Evolutionary conservation across 1,140 invertebrate species (phyloP).

Genomic region (Stratiolaelaps scimitus): DNA sequence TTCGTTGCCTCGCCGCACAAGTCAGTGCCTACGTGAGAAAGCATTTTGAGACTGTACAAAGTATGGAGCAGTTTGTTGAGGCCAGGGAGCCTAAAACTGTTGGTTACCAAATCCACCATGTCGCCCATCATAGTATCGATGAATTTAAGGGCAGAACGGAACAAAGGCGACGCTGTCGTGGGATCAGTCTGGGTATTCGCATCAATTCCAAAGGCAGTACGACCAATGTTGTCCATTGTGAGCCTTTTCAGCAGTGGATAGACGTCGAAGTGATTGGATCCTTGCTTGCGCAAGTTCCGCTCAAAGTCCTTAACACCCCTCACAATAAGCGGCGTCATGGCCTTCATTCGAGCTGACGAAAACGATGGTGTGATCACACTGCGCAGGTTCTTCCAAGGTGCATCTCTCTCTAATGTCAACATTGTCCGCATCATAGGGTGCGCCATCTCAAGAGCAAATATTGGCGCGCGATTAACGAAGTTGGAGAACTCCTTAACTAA

Average conservation of each 20-base stretch:
- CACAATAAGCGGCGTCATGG: constrained; percentile 12
- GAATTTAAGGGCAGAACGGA: neutral
- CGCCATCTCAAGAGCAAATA: neutral
- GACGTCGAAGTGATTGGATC: constrained; percentile 6
- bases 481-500: constrained; percentile 1
- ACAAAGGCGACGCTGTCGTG: neutral
- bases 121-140: neutral
- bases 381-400: neutral
- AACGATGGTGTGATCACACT: neutral
- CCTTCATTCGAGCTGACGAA: neutral
- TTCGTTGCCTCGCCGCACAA: neutral
- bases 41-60: neutral
- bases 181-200: neutral
- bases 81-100: no score
- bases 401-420: neutral
- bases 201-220: neutral
- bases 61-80: neutral
- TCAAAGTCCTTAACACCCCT: neutral
- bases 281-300: neutral
- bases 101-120: neutral
- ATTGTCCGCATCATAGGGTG: neutral
- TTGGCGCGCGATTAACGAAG: neutral
- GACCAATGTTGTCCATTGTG: neutral
- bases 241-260: constrained; percentile 1
- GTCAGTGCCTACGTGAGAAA: neutral